These are phyloP conservation scores for Tromatobia lineatoria DNA, from an alignment of 2,888 invertebrate genomes.

Conservation along the genomic window DNA sequence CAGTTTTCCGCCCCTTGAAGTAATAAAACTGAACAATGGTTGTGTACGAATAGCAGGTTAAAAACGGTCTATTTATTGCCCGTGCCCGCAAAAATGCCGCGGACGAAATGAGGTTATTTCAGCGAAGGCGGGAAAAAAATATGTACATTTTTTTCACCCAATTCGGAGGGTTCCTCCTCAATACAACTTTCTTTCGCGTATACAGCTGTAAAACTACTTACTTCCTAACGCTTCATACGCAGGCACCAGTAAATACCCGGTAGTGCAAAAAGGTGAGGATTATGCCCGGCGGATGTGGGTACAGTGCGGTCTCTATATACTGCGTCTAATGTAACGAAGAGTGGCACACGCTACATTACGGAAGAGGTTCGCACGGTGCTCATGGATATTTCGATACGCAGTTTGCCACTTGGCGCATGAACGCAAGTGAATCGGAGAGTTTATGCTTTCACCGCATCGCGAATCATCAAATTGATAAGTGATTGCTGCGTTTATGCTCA, in stretches of 20 bases:
- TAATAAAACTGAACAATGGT: too few relatives aligned
- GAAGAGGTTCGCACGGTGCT: constrained; percentile 71
- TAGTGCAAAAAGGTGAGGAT: constrained; percentile 68
- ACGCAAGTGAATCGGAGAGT: constrained; percentile 69
- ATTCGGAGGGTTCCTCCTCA: neutral
- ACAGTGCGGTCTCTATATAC: constrained; percentile 26
- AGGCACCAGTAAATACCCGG: constrained; percentile 57
- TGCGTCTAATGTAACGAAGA: constrained; percentile 43
- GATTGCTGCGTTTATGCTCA: constrained; percentile 73
- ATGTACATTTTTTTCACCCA: neutral
- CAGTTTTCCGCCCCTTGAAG: too few relatives aligned
- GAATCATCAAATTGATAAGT: constrained; percentile 79
- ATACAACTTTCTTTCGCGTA: constrained; percentile 28
- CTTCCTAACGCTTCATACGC: constrained; percentile 1
- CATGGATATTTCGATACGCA: constrained; percentile 22
- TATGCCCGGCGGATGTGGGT: constrained; percentile 62
- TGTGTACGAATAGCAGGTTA: too few relatives aligned
- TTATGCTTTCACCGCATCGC: constrained; percentile 75
- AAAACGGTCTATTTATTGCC: too few relatives aligned
- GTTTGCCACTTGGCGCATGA: constrained; percentile 51
- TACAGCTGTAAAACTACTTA: neutral
- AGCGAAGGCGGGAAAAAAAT: too few relatives aligned
- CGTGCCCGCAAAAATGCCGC: too few relatives aligned
- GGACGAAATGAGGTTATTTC: too few relatives aligned
- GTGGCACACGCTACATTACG: constrained; percentile 59